Percentiles rank a stretch among this genome's conserved stretches.
phyloP scores from a whole-genome alignment of 2,113 vertebrate genomes.

The Gnathonemus longibarbis region DNA sequence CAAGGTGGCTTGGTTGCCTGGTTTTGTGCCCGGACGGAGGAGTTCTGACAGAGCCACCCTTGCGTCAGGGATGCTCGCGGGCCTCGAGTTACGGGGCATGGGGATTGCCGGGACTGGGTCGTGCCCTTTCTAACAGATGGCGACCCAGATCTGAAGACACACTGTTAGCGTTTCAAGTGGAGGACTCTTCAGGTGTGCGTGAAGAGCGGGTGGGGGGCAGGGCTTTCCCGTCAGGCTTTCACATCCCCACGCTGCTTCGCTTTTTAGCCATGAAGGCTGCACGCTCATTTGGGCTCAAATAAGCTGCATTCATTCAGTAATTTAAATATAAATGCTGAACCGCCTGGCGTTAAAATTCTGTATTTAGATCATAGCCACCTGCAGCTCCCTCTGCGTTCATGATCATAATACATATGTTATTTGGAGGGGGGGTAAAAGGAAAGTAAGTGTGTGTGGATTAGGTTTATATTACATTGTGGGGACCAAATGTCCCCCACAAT shows the following conservation, averaged over 20 bases:
- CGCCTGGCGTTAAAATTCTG: background rate
- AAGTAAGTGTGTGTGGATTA: background rate
- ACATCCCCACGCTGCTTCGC: background rate
- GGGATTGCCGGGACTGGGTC: background rate
- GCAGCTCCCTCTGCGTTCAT: background rate
- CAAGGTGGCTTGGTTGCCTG: background rate
- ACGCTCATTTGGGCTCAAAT: background rate
- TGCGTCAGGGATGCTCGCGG: background rate
- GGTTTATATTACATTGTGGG: background rate
- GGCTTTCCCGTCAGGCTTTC: background rate
- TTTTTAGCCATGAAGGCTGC: background rate
- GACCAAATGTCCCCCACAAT: background rate
- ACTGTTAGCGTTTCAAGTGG: background rate
- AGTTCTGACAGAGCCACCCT: background rate
- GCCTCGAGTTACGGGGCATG: background rate
- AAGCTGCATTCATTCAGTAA: background rate
- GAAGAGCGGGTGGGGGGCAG: background rate
- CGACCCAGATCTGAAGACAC: background rate
- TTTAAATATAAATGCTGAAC: background rate
- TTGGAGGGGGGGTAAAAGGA: background rate
- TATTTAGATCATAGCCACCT: conserved; percentile 2
- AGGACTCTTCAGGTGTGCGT: background rate
- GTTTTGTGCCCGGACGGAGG: background rate
- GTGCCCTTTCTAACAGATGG: background rate
- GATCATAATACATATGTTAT: background rate